Percentiles rank a stretch among this genome's conserved stretches.
Evolutionary conservation across 2,888 invertebrate species (phyloP).

Genomic region (Drosophila paranaensis): DNA sequence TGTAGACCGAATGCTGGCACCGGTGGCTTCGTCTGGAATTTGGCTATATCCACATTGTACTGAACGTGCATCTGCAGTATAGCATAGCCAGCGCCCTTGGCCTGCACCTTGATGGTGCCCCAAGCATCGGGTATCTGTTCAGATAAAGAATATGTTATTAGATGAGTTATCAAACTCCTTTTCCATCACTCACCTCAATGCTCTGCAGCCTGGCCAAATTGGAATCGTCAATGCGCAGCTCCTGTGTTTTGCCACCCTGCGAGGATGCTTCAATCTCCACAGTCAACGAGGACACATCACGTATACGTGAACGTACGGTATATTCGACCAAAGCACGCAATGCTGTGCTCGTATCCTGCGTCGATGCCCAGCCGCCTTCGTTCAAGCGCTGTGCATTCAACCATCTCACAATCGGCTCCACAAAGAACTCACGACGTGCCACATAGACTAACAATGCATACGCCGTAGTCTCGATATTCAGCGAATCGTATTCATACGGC

Average conservation of each 20-base stretch:
- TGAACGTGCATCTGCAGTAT: slow-evolving; percentile 96
- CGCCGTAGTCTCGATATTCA: slow-evolving; percentile 96
- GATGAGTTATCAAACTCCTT: not conserved
- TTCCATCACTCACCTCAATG: slow-evolving; percentile 86
- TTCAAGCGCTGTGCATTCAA: slow-evolving; percentile 93
- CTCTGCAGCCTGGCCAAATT: slow-evolving; percentile 92
- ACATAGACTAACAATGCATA: slow-evolving; percentile 96
- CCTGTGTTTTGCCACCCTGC: slow-evolving; percentile 88
- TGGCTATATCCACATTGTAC: slow-evolving; percentile 94
- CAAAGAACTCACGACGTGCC: slow-evolving; percentile 91
- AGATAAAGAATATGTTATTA: not conserved
- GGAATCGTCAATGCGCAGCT: slow-evolving; percentile 89
- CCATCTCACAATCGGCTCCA: slow-evolving; percentile 96
- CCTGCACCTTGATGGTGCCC: slow-evolving; percentile 97
- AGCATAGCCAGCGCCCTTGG: slow-evolving; percentile 97
- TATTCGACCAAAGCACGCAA: slow-evolving; percentile 95
- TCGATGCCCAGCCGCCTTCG: slow-evolving; percentile 95
- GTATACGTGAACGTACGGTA: slow-evolving; percentile 92
- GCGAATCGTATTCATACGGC: slow-evolving; percentile 94
- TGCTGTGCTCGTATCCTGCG: slow-evolving; percentile 95
- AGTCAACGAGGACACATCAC: slow-evolving; percentile 92
- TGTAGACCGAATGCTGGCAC: slow-evolving; percentile 91
- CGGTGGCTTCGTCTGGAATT: slow-evolving; percentile 94
- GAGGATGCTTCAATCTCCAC: slow-evolving; percentile 95
- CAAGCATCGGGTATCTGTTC: slow-evolving; percentile 94